These are phyloP conservation scores for Rugalucina vietnamica DNA, from an alignment of 2,888 invertebrate genomes.

Conservation along the genomic window DNA sequence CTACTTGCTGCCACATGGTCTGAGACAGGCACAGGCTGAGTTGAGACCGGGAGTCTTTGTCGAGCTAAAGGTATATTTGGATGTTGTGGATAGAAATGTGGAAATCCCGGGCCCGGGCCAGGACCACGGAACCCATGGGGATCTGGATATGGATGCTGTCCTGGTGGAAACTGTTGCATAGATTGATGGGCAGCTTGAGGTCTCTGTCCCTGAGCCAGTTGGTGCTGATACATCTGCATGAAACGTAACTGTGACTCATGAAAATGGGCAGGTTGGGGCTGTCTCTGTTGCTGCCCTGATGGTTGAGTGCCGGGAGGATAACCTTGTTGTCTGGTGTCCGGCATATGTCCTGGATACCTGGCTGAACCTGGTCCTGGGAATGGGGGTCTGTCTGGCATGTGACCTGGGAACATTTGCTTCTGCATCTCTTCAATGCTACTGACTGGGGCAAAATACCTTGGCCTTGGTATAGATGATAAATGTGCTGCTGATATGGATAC, in stretches of 20 bases:
- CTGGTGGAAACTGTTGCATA: not conserved
- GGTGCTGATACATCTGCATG: not conserved
- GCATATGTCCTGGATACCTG: not conserved
- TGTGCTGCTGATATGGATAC: slow-evolving; percentile 3
- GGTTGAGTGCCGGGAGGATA: slow-evolving; percentile 6
- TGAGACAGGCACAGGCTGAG: not conserved
- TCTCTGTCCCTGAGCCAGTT: slow-evolving; percentile 9
- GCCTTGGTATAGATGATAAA: slow-evolving; percentile 49
- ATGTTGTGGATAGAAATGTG: slow-evolving; percentile 11
- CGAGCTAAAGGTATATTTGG: not conserved
- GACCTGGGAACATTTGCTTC: slow-evolving; percentile 25
- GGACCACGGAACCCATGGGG: not conserved
- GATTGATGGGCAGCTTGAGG: not conserved
- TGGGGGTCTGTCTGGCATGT: slow-evolving; percentile 16
- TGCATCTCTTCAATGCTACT: slow-evolving; percentile 22
- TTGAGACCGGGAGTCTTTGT: not conserved
- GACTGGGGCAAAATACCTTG: slow-evolving; percentile 50
- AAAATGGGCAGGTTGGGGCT: not conserved
- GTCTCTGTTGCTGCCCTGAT: not conserved
- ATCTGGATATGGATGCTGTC: not conserved
- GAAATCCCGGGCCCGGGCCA: slow-evolving; percentile 13
- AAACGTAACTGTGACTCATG: not conserved
- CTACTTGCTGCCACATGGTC: not conserved
- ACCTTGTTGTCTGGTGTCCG: slow-evolving; percentile 18
- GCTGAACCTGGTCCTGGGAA: slow-evolving; percentile 6